Evolutionary conservation across 2,113 vertebrate species (phyloP), one percentile per base, ranked within the genome.

Genomic region (Strix uralensis): DNA sequence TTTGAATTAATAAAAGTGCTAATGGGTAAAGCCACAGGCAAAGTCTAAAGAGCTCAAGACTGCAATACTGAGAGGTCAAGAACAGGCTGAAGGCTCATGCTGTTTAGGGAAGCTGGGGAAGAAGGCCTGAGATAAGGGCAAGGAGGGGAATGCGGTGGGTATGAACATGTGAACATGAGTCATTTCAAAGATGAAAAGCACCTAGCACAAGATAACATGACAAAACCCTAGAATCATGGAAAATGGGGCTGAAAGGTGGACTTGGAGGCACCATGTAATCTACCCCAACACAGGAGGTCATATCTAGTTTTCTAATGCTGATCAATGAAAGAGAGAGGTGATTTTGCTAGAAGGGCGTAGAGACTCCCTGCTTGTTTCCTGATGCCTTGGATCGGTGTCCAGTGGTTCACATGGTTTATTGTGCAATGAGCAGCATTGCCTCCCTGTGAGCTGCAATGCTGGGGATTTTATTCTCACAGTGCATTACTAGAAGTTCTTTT

Each of bases 401-500:
- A 42, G 52, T 13, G 27, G 22, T 81, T 89, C 80, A 65, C 27
- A 32, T 36, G 66, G 54, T 55, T 95, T 77, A 51, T 85, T 82
- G 62, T 66, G 73, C 74, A 89, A 71, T 1, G 6, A 92, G 34
- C 47, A 74, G 61, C 0, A 0, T 42, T 86, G 75, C 52, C 63
- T 94, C 86, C 52, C 44, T 81, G 67, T 70, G 82, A 92, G 66
- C 82, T 81, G 75, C 55, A 49, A 4, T 2, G 0, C 46, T 54
- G 66, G 52, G 32, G 77, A 78, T 93, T 95, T 92, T 88, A 84
- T 95, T 95, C 86, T 94, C 88, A 86, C 65, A 90, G 63, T 59
- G 13, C 80, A 23, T 84, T 94, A n/a, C 66, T 86, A 72, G 61
- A 95, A 86, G 16, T 59, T 78, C 92, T 92, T 94, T 81, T 72